Percentiles rank a stretch among this genome's conserved stretches.
Evolutionary conservation across 2,113 vertebrate genomes (phyloP).

Genomic region (Fregetta grallaria): DNA sequence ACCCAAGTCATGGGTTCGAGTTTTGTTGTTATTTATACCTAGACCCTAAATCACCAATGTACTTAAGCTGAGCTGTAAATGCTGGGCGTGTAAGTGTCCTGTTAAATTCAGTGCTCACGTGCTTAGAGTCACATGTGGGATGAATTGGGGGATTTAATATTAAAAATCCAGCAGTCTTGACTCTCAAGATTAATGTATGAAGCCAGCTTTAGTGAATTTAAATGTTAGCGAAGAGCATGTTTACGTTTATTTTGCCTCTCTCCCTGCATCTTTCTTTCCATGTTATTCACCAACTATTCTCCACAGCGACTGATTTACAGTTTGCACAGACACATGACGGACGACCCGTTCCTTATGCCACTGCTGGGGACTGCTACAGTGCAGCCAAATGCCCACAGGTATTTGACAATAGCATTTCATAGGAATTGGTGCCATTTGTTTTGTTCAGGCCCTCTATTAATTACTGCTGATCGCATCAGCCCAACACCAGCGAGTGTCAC

Average conservation of each 20-base stretch:
- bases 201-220: neutral
- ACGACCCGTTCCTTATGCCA: conserved; percentile 90
- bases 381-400: conserved; percentile 93
- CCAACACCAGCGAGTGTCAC: neutral
- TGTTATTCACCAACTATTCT: conserved; percentile 6
- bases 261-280: neutral
- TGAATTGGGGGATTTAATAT: neutral
- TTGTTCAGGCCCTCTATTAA: neutral
- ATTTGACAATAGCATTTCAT: conserved; percentile 32
- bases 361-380: conserved; percentile 96
- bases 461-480: neutral
- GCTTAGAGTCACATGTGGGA: neutral
- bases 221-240: neutral
- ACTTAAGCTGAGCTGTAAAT: neutral
- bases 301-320: conserved; percentile 90
- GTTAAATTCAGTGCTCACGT: neutral
- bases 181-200: neutral
- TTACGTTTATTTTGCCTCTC: conserved; percentile 1
- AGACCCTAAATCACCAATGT: neutral
- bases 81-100: neutral
- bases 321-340: conserved; percentile 89
- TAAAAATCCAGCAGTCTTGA: neutral
- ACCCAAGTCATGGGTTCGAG: neutral
- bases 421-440: neutral
- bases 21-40: neutral